Percentiles rank a stretch among this genome's conserved stretches.
These are phyloP conservation scores for Hirundichthys speculiger DNA, from an alignment of 2,113 vertebrate species.

Conservation along the genomic window DNA sequence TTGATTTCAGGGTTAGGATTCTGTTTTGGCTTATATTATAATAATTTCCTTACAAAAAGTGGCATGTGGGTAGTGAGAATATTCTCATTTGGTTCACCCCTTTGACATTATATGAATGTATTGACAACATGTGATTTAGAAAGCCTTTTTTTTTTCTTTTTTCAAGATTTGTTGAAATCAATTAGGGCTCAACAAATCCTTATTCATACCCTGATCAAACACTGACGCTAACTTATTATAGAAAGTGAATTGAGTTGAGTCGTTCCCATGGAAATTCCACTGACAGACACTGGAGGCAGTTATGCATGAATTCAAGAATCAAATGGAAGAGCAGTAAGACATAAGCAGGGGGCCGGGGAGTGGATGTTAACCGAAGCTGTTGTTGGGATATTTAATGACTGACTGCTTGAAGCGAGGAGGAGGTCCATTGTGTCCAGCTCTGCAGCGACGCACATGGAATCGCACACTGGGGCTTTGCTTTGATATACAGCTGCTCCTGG, in stretches of 20 bases:
- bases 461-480: slow-evolving; percentile 33
- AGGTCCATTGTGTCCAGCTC: slow-evolving; percentile 68
- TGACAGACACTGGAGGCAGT: slow-evolving; percentile 29
- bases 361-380: slow-evolving; percentile 51
- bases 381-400: slow-evolving; percentile 64
- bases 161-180: background rate
- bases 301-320: slow-evolving; percentile 43
- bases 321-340: slow-evolving; percentile 19
- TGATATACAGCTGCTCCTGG: slow-evolving; percentile 54
- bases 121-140: background rate
- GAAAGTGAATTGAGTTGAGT: slow-evolving; percentile 17
- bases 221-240: slow-evolving; percentile 4
- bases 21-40: background rate
- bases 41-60: background rate
- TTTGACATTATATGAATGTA: background rate
- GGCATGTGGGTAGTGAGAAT: background rate
- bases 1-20: background rate
- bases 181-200: background rate
- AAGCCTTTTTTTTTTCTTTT: background rate
- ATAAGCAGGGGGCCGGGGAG: slow-evolving; percentile 37
- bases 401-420: slow-evolving; percentile 52
- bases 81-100: no score
- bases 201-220: background rate
- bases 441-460: slow-evolving; percentile 41
- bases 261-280: slow-evolving; percentile 12